A percentile compares a stretch with the other conserved stretches of the same genome.
Evolutionary conservation across 1,140 invertebrate genomes (phyloP).

Genomic region (Drosophila athabasca): DNA sequence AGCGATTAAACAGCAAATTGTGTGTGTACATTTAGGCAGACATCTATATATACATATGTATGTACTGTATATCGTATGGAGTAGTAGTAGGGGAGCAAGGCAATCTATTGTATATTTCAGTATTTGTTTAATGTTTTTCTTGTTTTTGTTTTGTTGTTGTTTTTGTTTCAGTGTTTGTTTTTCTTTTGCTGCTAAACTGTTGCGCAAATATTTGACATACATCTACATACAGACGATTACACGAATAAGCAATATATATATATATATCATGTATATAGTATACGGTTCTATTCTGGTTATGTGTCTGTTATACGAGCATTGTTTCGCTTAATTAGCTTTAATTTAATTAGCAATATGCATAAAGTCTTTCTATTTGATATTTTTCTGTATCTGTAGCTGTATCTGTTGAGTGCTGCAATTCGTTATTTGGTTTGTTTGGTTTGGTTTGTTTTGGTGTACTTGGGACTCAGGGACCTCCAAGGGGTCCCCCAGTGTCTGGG

Average conservation of each 20-base stretch:
- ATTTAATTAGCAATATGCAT: constrained; percentile 74
- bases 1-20: constrained; percentile 45
- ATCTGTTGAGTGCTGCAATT: constrained; percentile 52
- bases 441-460: constrained; percentile 48
- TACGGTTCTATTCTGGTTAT: constrained; percentile 41
- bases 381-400: constrained; percentile 46
- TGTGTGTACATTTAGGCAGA: constrained; percentile 64
- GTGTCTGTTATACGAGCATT: constrained; percentile 62
- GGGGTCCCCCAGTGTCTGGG: constrained; percentile 33
- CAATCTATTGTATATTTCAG: constrained; percentile 44
- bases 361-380: constrained; percentile 64
- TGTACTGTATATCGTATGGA: not conserved
- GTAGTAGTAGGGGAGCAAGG: constrained; percentile 14
- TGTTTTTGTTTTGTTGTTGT: constrained; percentile 20
- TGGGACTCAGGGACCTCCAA: constrained; percentile 16
- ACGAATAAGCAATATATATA: constrained; percentile 6
- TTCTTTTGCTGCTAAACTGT: constrained; percentile 31
- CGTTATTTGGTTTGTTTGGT: constrained; percentile 23
- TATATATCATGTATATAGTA: constrained; percentile 17
- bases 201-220: constrained; percentile 62
- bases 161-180: constrained; percentile 25
- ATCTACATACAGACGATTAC: constrained; percentile 41
- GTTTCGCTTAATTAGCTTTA: constrained; percentile 70
- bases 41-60: constrained; percentile 39
- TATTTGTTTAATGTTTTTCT: constrained; percentile 36